Evolutionary conservation across 2,888 invertebrate genomes (phyloP).

Genomic region (Ametastegia equiseti): DNA sequence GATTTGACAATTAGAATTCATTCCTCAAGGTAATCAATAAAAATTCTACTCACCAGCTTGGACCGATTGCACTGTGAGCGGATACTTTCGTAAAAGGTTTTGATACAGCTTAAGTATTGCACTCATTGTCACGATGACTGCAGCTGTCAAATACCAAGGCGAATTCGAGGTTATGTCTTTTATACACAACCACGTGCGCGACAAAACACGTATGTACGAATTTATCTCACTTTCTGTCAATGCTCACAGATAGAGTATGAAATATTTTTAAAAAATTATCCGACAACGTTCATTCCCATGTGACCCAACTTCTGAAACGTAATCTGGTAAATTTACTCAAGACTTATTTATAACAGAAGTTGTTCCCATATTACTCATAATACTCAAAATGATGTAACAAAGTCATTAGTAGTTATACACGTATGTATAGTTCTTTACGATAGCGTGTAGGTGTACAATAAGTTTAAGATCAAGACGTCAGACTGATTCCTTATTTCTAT

Average conservation of each 20-base stretch:
- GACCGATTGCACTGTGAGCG: slow-evolving; percentile 80
- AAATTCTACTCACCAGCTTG: slow-evolving; percentile 77
- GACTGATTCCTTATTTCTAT: not conserved
- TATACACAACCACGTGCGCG: slow-evolving; percentile 9
- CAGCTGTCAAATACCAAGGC: slow-evolving; percentile 6
- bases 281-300: not conserved
- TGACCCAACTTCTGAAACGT: not conserved
- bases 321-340: not conserved
- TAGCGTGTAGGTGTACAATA: too few relatives aligned
- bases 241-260: not conserved
- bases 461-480: not conserved
- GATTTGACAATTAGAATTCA: slow-evolving; percentile 22
- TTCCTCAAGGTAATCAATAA: slow-evolving; percentile 28
- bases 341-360: too few relatives aligned
- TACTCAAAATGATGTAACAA: too few relatives aligned
- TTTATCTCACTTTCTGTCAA: too few relatives aligned
- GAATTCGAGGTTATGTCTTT: slow-evolving; percentile 21
- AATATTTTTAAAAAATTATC: not conserved
- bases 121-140: slow-evolving; percentile 57
- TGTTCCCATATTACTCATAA: too few relatives aligned
- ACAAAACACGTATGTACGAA: not conserved
- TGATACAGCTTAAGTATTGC: slow-evolving; percentile 77
- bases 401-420: too few relatives aligned
- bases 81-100: slow-evolving; percentile 76
- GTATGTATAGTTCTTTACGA: too few relatives aligned